A percentile compares a stretch with the other conserved stretches of the same genome.
Conservation (phyloP, 2,797 vertebrate genomes). For the Poecilia velifera region DNA sequence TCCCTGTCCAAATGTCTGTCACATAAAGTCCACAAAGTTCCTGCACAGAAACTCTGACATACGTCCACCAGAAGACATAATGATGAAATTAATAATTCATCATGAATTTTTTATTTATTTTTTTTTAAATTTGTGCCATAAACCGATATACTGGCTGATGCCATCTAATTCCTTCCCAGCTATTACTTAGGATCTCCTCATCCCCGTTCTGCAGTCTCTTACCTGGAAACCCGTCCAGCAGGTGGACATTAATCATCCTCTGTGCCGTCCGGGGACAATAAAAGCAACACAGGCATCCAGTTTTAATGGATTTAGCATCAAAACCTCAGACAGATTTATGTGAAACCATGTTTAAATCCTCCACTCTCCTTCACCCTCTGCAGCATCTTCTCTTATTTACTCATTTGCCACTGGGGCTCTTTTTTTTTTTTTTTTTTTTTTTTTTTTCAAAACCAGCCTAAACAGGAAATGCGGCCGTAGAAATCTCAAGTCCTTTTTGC, state of each 20-base stretch:
- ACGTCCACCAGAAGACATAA: neutral
- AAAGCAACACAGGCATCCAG: constrained; percentile 41
- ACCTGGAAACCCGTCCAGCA: constrained; percentile 33
- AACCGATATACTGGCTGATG: neutral
- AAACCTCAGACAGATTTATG: constrained; percentile 66
- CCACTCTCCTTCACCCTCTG: constrained; percentile 4
- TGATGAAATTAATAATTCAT: neutral
- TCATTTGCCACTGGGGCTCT: constrained; percentile 44
- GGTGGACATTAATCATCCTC: constrained; percentile 36
- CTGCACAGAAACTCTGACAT: neutral
- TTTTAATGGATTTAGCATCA: constrained; percentile 67
- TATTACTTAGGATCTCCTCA: constrained; percentile 22
- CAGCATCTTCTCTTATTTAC: constrained; percentile 24
- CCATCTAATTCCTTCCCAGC: neutral
- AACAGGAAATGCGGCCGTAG: neutral
- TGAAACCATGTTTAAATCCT: constrained; percentile 33
- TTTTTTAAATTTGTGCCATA: too few relatives aligned
- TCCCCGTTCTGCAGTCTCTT: constrained; percentile 39
- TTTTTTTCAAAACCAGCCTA: constrained; percentile 9
- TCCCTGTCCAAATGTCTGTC: neutral
- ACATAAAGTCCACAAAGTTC: neutral
- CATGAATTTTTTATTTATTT: neutral
- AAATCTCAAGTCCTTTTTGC: constrained; percentile 20
- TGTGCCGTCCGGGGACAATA: constrained; percentile 40
- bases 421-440: constrained; percentile 17